These are phyloP conservation scores for Stichodactyla helianthus DNA, from an alignment of 64 coral and sea anemone species.

Conservation along the genomic window DNA sequence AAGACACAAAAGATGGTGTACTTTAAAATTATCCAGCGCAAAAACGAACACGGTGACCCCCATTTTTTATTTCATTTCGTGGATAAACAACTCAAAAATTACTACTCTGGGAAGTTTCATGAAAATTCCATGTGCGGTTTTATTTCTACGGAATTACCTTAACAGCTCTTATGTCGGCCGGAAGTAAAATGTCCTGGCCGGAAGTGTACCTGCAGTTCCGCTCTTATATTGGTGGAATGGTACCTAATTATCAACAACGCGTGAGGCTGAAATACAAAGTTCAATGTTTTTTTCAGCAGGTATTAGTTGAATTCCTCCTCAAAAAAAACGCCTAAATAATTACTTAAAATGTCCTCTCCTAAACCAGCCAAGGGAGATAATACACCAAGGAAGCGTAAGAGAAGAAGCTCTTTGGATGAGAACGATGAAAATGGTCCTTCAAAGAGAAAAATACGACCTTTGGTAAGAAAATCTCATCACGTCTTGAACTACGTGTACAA, in stretches of 20 bases:
- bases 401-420: neutral
- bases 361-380: neutral
- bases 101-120: too few species aligned
- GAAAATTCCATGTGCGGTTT: too few species aligned
- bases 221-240: neutral
- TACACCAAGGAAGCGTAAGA: slow-evolving; percentile 15
- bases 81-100: too few species aligned
- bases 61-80: too few species aligned
- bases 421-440: neutral
- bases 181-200: neutral
- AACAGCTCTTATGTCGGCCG: neutral
- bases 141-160: too few species aligned
- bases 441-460: neutral
- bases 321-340: neutral
- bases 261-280: slow-evolving; percentile 6
- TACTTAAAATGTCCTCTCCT: neutral
- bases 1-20: too few species aligned
- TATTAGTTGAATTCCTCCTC: neutral
- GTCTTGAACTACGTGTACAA: neutral
- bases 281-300: neutral
- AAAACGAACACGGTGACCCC: too few species aligned
- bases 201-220: neutral
- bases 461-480: neutral
- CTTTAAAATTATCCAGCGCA: too few species aligned
- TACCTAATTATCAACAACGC: slow-evolving; percentile 11